Base-by-base conservation (phyloP, 2,797 vertebrate species). In the Dallia pectoralis region DNA sequence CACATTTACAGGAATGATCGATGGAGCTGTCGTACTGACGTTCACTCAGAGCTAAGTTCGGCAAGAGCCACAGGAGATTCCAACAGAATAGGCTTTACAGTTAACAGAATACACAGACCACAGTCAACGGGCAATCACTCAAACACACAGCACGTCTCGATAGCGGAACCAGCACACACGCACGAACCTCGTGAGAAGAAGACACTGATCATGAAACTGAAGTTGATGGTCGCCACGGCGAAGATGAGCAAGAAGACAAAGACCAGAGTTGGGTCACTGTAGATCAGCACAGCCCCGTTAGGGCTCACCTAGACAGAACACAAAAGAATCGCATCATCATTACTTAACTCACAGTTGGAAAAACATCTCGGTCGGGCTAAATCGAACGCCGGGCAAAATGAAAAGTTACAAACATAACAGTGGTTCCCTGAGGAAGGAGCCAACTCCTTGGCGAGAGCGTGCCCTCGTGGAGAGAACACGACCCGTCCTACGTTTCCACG, bases 121-220 rank as follows among this genome's bases (percentile, higher is more conserved):
- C 4, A 11, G 19, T 62, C 14, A 16, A 73, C 71, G 70, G n/a
- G 16, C 5, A 61, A 40, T 27, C 12, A 22, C 47, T 14, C 3
- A 63, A 61, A 30, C 15, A 62, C 29, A 33, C 25, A 74, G 27
- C 33, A 71, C 56, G 63, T n/a, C 25, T n/a, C 3, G 67, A 29
- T 84, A 19, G 65, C 89, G 88, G 4, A 7, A 51, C 25, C 11
- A 5, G 4, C 16, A 61, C 25, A 62, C 25, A 61, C 56, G 30
- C 61, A 30, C 61, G 30, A 27, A 56, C 62, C 98, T 96, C 91
- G 91, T 0, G 95, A 97, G 91, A 99, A 99, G 93, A 99, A 98
- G 79, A 94, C 94, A 91, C 97, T 99, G 90, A 99, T 95, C 97
- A 99, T 98, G 88, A 99, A 98, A 90, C 97, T 97, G 93, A 98